phyloP scores from a whole-genome alignment of 92 coral and sea anemone species.

The Porites evermanni region DNA sequence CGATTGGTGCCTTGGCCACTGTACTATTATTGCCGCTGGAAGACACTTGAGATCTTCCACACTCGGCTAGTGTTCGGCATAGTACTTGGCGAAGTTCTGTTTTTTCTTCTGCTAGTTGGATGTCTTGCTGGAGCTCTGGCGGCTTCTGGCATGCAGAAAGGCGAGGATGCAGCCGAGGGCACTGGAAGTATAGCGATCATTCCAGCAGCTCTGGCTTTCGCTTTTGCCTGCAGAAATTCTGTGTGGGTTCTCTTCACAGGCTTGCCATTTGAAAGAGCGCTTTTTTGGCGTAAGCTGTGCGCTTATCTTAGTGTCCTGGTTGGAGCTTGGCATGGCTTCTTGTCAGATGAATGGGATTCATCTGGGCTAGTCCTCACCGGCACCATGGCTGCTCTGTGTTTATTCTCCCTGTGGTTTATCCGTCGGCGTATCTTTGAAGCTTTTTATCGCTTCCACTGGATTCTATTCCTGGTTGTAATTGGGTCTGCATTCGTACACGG shows the following conservation, averaged over 20 bases:
- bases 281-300: constrained; percentile 78
- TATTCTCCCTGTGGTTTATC: constrained; percentile 69
- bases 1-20: constrained; percentile 55
- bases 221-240: constrained; percentile 81
- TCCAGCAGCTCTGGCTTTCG: constrained; percentile 72
- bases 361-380: constrained; percentile 65
- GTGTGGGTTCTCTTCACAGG: constrained; percentile 80
- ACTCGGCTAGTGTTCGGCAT: constrained; percentile 73
- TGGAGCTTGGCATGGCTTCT: constrained; percentile 81
- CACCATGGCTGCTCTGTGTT: constrained; percentile 51
- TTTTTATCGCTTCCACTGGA: constrained; percentile 73
- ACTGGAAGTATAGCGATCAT: constrained; percentile 67
- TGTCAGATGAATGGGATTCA: constrained; percentile 59
- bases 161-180: constrained; percentile 42
- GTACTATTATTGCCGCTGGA: constrained; percentile 70
- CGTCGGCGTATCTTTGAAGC: constrained; percentile 77
- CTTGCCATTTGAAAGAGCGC: constrained; percentile 79
- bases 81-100: constrained; percentile 74
- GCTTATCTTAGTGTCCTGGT: constrained; percentile 72
- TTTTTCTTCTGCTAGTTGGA: constrained; percentile 63
- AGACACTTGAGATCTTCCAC: constrained; percentile 62
- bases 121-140: constrained; percentile 66
- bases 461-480: constrained; percentile 63
- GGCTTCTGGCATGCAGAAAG: constrained; percentile 30
- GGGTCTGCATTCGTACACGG: constrained; percentile 67